Evolutionary conservation across 1,140 invertebrate genomes (phyloP).

Genomic region (Probaryconus sp.): DNA sequence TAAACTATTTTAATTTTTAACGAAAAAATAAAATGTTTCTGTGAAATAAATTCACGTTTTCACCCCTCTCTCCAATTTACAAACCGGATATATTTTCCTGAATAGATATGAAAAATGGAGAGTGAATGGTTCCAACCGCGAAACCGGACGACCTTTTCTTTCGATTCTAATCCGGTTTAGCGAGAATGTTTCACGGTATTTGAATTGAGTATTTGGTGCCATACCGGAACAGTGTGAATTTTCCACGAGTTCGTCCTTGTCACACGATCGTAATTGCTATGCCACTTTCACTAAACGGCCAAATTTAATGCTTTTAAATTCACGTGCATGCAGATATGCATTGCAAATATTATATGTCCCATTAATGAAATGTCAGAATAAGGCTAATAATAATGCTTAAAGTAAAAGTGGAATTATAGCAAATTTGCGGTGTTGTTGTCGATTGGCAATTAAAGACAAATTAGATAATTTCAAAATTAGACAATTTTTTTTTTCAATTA

Average conservation of each 20-base stretch:
- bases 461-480: background rate
- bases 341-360: background rate
- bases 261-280: constrained; percentile 33
- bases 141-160: constrained; percentile 12
- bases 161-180: background rate
- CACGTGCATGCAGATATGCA: constrained; percentile 17
- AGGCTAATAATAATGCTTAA: too few species aligned
- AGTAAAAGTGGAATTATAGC: too few species aligned
- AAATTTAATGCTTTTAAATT: constrained; percentile 7
- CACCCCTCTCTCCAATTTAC: constrained; percentile 1
- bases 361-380: constrained; percentile 6
- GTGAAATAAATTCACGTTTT: too few species aligned
- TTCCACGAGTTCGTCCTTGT: constrained; percentile 21
- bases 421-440: too few species aligned
- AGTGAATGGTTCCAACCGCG: constrained; percentile 29
- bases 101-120: background rate
- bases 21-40: too few species aligned
- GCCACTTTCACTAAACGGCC: constrained; percentile 39
- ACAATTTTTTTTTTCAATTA: background rate
- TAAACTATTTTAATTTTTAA: too few species aligned
- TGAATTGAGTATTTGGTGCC: constrained; percentile 9
- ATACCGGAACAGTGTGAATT: constrained; percentile 34
- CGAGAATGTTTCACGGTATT: background rate
- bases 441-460: too few species aligned
- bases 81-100: constrained; percentile 20